Conservation (phyloP, 2,797 vertebrate genomes). For the Craterocephalus amniculus region DNA sequence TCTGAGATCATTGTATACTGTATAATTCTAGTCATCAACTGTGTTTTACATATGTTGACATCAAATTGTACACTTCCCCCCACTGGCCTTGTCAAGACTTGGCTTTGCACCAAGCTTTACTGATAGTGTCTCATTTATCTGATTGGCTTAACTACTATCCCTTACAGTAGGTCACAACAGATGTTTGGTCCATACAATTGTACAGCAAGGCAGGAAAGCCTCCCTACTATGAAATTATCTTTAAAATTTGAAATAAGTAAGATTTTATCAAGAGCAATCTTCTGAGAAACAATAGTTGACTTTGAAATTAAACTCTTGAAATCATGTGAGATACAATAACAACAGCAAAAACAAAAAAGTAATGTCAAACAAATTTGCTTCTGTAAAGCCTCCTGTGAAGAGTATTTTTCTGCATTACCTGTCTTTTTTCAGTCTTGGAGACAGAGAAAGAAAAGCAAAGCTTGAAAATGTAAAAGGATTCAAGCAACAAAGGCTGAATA, state of each 20-base stretch:
- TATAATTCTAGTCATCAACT: too few relatives aligned
- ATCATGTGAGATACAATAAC: not conserved
- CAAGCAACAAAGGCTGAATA: slow-evolving; percentile 47
- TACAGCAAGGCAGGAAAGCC: too few relatives aligned
- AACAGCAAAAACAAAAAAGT: not conserved
- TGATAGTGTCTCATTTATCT: too few relatives aligned
- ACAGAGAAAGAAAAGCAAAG: slow-evolving; percentile 21
- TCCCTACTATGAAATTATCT: not conserved
- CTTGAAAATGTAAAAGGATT: slow-evolving; percentile 59
- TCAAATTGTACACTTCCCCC: too few relatives aligned
- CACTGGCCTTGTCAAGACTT: too few relatives aligned
- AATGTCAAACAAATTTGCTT: not conserved
- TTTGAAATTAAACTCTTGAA: not conserved
- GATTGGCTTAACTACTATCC: too few relatives aligned
- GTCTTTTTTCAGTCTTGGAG: not conserved
- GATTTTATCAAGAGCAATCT: not conserved
- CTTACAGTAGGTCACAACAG: too few relatives aligned
- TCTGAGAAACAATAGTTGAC: not conserved
- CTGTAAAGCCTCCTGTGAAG: not conserved
- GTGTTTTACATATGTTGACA: too few relatives aligned
- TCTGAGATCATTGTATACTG: too few relatives aligned
- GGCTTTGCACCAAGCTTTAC: too few relatives aligned
- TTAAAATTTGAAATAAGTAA: not conserved
- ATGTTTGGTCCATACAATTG: too few relatives aligned
- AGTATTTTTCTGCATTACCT: not conserved